Evolutionary conservation across 2,113 vertebrate genomes (phyloP), one percentile per base, ranked within the genome.

Genomic region (Solenodon paradoxus): DNA sequence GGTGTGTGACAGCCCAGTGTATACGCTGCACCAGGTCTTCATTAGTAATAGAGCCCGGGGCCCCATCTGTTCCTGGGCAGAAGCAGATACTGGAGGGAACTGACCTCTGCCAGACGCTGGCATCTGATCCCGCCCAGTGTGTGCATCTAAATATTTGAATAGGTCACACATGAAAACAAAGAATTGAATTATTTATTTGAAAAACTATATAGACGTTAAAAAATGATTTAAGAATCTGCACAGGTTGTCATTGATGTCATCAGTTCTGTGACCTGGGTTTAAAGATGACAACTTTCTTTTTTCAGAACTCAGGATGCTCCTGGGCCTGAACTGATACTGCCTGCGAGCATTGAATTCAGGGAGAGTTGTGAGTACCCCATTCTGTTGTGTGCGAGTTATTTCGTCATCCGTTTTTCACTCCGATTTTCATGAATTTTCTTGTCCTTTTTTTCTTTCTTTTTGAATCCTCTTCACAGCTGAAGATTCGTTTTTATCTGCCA

Each of bases 281-380:
- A 95, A 97, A 59, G 95, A 0, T 80, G 94, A 83, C 90, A 84
- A 0, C 91, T 26, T 4, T 98, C 74, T 97, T 96, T 93, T 90
- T 94, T 26, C 98, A 99, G 99, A 98, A 90, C 98, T 96, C 99
- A 99, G 97, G 99, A 99, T 64, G 75, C 97, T 30, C 97, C 98
- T 40, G 98, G 98, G 59, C 99, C 99, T 2, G 99, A 99, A 93
- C 88, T 99, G 96, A 98, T 98, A 38, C 97, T 99, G 92, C 99
- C 99, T 75, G 99, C 99, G 84, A 99, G 99, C 98, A 99, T 99
- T 84, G 99, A 99, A 98, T 99, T 99, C 98, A 98, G 99, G 98
- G 99, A 99, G 97, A 99, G 99, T 94, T 99, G 99, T 99, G 95
- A 99, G 99, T 99, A 97, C 51, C 87, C n/a, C n/a, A 47, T 28